Evolutionary conservation across 1,140 invertebrate species (phyloP).

Genomic region (Sycophila sp.): DNA sequence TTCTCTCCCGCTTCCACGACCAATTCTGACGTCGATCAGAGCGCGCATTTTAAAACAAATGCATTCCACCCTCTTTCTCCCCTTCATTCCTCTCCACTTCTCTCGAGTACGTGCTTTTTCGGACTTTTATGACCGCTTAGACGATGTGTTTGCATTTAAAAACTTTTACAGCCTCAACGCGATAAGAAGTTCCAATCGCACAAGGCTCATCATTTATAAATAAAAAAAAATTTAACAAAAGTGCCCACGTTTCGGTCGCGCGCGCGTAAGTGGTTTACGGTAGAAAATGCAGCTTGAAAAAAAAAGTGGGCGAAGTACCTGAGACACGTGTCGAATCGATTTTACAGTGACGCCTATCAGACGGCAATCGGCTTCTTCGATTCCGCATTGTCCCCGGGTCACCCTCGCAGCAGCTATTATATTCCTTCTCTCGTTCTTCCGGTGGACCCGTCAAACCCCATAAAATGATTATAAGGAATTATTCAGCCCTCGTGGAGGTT

Average conservation of each 20-base stretch:
- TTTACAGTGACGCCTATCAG: slow-evolving; percentile 17
- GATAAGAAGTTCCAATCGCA: too few relatives aligned
- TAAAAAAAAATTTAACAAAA: too few relatives aligned
- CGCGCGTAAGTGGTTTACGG: too few relatives aligned
- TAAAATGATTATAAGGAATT: slow-evolving; percentile 25
- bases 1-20: not conserved
- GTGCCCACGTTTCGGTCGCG: too few relatives aligned
- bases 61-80: not conserved
- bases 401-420: not conserved
- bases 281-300: too few relatives aligned
- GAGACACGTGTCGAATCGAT: slow-evolving; percentile 31
- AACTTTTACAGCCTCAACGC: too few relatives aligned
- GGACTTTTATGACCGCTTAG: slow-evolving; percentile 19
- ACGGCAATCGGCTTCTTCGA: slow-evolving; percentile 30
- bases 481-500: slow-evolving; percentile 20
- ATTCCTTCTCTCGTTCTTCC: not conserved
- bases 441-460: not conserved
- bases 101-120: not conserved
- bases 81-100: not conserved
- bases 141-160: too few relatives aligned
- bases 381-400: slow-evolving; percentile 19
- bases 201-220: too few relatives aligned
- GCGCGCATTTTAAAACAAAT: not conserved
- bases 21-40: not conserved
- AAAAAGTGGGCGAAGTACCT: slow-evolving; percentile 29